These are phyloP conservation scores for Athalia rosae DNA, from an alignment of 2,888 invertebrate genomes.

Conservation along the genomic window DNA sequence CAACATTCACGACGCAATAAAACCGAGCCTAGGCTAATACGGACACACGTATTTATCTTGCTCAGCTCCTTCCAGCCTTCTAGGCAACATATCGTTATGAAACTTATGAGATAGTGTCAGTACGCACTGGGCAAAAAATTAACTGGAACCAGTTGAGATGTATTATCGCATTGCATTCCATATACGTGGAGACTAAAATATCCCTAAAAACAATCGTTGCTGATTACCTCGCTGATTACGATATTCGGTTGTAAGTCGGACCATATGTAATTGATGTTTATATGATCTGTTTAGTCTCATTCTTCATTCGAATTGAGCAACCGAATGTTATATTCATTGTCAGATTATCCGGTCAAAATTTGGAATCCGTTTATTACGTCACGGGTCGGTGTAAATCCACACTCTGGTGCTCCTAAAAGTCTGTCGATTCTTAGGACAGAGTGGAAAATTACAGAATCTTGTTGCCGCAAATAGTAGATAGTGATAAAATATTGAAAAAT, in stretches of 20 bases:
- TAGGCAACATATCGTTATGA: background rate
- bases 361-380: background rate
- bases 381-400: background rate
- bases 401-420: background rate
- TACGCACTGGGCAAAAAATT: background rate
- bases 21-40: constrained; percentile 21
- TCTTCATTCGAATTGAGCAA: too few species aligned
- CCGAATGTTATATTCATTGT: too few species aligned
- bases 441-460: constrained; percentile 30
- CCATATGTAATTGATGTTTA: too few species aligned
- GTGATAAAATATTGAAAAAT: too few species aligned
- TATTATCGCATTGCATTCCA: background rate
- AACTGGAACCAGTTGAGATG: background rate
- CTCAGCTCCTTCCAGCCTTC: background rate
- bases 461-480: background rate
- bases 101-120: background rate
- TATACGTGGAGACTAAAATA: constrained; percentile 5
- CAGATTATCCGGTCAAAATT: background rate
- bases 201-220: constrained; percentile 5
- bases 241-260: too few species aligned
- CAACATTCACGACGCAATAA: constrained; percentile 3
- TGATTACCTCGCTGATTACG: background rate
- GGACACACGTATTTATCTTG: constrained; percentile 18
- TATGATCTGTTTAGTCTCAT: too few species aligned
- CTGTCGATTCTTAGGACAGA: background rate